phyloP scores from a whole-genome alignment of 2,888 invertebrate species.

The Blera fallax region DNA sequence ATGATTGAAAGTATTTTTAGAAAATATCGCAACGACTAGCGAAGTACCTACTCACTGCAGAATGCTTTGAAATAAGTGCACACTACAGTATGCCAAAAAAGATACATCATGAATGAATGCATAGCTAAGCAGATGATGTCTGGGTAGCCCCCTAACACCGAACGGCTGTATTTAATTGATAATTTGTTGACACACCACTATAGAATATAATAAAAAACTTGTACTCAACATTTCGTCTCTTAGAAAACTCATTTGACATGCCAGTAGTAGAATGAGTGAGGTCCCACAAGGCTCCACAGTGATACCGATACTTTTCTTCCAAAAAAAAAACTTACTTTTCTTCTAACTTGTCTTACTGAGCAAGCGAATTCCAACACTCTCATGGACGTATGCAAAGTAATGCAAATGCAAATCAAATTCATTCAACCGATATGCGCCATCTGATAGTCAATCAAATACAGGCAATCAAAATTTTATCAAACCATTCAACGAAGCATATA shows the following conservation, averaged over 20 bases:
- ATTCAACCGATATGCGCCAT: not conserved
- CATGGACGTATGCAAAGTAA: too few relatives aligned
- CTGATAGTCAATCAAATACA: not conserved
- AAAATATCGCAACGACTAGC: slow-evolving; percentile 1
- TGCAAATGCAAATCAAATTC: not conserved
- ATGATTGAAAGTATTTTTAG: slow-evolving; percentile 50
- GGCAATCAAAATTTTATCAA: not conserved
- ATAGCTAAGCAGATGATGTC: not conserved
- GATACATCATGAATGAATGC: not conserved
- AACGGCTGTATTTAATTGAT: not conserved
- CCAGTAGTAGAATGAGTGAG: too few relatives aligned
- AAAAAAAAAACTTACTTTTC: too few relatives aligned
- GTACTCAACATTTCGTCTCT: too few relatives aligned
- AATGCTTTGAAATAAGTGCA: not conserved
- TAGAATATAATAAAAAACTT: too few relatives aligned
- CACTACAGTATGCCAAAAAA: slow-evolving; percentile 1
- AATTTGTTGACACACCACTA: not conserved
- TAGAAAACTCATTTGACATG: too few relatives aligned
- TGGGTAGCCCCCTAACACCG: not conserved
- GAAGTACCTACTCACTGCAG: not conserved
- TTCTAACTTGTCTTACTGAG: too few relatives aligned
- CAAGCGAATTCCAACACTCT: too few relatives aligned
- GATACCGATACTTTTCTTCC: too few relatives aligned
- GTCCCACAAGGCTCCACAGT: too few relatives aligned
- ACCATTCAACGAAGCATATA: not conserved